Percentiles rank a stretch among this genome's conserved stretches.
Evolutionary conservation across 2,113 vertebrate genomes (phyloP).

Genomic region (Oncorhynchus clarkii): DNA sequence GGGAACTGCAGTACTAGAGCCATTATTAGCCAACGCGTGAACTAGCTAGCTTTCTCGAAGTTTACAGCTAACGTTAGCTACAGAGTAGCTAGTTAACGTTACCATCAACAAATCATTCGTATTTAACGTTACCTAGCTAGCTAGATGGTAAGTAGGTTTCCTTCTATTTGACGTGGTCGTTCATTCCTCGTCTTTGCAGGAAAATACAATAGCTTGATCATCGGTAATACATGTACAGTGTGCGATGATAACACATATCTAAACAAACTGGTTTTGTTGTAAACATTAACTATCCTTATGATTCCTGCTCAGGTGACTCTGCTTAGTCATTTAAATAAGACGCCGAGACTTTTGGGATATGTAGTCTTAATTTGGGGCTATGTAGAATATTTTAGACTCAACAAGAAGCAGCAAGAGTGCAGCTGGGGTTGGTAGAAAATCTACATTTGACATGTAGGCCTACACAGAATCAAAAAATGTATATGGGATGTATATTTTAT

Average conservation of each 20-base stretch:
- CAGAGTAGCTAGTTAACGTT: neutral
- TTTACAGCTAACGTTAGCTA: no score
- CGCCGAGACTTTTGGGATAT: slow-evolving; percentile 48
- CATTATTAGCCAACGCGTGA: no score
- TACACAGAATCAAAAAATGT: no score
- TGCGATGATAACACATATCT: slow-evolving; percentile 15
- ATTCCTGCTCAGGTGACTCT: slow-evolving; percentile 58
- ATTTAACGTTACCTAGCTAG: neutral
- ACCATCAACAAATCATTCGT: neutral
- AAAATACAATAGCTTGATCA: slow-evolving; percentile 10
- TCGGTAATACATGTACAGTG: slow-evolving; percentile 1
- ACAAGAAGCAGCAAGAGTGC: neutral
- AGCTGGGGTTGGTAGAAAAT: neutral
- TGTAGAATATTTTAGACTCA: neutral
- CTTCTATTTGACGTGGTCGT: neutral
- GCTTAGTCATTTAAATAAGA: slow-evolving; percentile 15
- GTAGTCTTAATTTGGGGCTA: slow-evolving; percentile 22
- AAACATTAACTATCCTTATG: slow-evolving; percentile 62
- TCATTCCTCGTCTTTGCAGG: neutral
- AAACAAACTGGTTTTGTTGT: slow-evolving; percentile 42
- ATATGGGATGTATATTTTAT: no score
- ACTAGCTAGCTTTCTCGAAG: no score
- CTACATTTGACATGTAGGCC: no score
- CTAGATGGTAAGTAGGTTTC: neutral
- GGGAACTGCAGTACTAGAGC: no score